Evolutionary conservation across 2,888 invertebrate genomes (phyloP).

Genomic region (Drosophila subquinaria): DNA sequence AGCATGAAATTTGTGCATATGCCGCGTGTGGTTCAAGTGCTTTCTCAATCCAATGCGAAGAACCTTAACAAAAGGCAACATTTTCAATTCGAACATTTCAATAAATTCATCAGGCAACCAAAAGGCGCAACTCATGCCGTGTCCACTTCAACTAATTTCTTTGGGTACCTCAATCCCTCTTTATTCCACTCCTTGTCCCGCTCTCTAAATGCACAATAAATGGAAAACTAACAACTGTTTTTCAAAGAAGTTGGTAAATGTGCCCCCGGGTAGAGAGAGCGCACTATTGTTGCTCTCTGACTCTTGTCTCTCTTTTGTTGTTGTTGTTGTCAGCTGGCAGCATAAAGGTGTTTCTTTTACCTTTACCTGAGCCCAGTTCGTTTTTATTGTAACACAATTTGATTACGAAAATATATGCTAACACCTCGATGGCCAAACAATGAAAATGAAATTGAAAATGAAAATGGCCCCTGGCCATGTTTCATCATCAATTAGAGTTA

Average conservation of each 20-base stretch:
- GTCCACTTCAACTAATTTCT: constrained; percentile 75
- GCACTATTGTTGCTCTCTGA: constrained; percentile 32
- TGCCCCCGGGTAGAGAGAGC: constrained; percentile 26
- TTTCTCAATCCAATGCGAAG: constrained; percentile 9
- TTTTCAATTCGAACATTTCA: constrained; percentile 68
- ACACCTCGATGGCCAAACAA: constrained; percentile 75
- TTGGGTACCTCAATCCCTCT: constrained; percentile 7
- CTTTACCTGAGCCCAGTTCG: constrained; percentile 53
- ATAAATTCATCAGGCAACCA: constrained; percentile 68
- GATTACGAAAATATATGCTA: constrained; percentile 79
- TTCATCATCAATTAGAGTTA: constrained; percentile 79
- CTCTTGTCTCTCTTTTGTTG: not conserved
- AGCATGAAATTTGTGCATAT: constrained; percentile 67
- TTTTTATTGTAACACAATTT: constrained; percentile 73
- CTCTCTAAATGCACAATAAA: constrained; percentile 72
- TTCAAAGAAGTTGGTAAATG: constrained; percentile 32
- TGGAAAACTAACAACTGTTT: constrained; percentile 78
- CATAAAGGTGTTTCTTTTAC: constrained; percentile 21
- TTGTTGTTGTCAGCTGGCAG: constrained; percentile 63
- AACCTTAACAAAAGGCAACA: constrained; percentile 51
- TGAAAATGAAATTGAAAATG: constrained; percentile 1
- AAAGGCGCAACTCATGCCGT: constrained; percentile 57
- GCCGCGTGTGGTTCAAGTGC: constrained; percentile 44
- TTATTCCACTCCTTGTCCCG: not conserved
- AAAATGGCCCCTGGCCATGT: constrained; percentile 44